Evolutionary conservation across 1,140 invertebrate genomes (phyloP).

Genomic region (Trichonephila clavipes): DNA sequence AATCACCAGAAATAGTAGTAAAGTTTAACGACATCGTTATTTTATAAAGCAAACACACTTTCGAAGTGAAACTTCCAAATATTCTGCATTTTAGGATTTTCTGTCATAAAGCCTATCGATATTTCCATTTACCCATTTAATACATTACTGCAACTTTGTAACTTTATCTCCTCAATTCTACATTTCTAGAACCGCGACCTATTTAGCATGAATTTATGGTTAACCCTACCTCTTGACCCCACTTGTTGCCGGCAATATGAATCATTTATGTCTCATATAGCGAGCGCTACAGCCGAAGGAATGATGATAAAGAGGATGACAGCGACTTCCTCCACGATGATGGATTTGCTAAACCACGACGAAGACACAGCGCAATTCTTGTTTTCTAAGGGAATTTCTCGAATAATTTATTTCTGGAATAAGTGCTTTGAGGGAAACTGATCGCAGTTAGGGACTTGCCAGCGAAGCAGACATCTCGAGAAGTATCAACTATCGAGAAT

Average conservation of each 20-base stretch:
- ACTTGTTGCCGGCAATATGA: slow-evolving; percentile 57
- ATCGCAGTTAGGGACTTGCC: not conserved
- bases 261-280: slow-evolving; percentile 39
- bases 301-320: slow-evolving; percentile 46
- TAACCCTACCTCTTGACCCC: slow-evolving; percentile 42
- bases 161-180: not conserved
- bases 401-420: not conserved
- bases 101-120: no score
- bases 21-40: no score
- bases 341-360: slow-evolving; percentile 37
- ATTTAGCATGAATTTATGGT: slow-evolving; percentile 17
- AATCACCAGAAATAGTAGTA: no score
- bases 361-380: slow-evolving; percentile 6
- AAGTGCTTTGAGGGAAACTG: not conserved
- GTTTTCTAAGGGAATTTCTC: not conserved
- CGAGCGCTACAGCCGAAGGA: not conserved
- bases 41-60: no score
- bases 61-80: no score
- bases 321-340: slow-evolving; percentile 61
- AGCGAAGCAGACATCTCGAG: no score
- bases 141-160: not conserved
- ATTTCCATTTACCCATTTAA: no score
- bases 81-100: no score
- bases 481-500: no score
- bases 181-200: not conserved